Evolutionary conservation across 2,113 vertebrate species (phyloP), one percentile per base, ranked within the genome.

Genomic region (Pardalotus punctatus): DNA sequence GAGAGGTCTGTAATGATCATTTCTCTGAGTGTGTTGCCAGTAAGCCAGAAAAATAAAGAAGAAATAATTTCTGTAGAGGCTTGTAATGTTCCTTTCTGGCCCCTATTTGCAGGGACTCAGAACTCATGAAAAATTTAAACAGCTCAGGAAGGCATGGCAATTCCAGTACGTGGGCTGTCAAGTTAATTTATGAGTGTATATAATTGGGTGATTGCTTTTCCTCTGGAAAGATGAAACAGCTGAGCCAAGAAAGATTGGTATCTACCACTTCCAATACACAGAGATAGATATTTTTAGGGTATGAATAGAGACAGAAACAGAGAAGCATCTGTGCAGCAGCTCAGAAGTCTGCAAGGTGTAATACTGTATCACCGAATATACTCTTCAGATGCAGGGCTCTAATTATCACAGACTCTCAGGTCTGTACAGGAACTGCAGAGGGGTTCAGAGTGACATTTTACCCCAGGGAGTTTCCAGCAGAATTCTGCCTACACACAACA

Each of bases 181-280:
- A 93, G 94, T 96, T 98, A 98, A 98, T 98, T 97, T 97, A 97
- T 96, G 94, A 91, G 47, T 81, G 45, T 74, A 42, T 93, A 87
- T 97, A 97, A 97, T 93, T 97, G 96, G 58, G 58, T 90, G 48
- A 81, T 82, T 96, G 89, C 84, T 96, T 95, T 97, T 96, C 58
- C 56, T 94, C 88, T 81, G 84, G 90, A 96, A 97, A 97, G 72
- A 97, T 93, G 88, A 96, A 97, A 95, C 57, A 96, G 76, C 90
- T 96, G 92, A 97, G 86, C 51, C 69, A 94, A 88, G 79, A 86
- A 95, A 95, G 93, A 97, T 56, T 78, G 66, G 51, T 97, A 97
- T 94, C 96, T 96, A 85, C 77, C 66, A 69, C 92, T 96, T 97
- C 83, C 93, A 97, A 91, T 80, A 96, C 9, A 90, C 1, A 72